A percentile compares a stretch with the other conserved stretches of the same genome.
Evolutionary conservation across 2,888 invertebrate species (phyloP).

Genomic region (Tenthredo notha): DNA sequence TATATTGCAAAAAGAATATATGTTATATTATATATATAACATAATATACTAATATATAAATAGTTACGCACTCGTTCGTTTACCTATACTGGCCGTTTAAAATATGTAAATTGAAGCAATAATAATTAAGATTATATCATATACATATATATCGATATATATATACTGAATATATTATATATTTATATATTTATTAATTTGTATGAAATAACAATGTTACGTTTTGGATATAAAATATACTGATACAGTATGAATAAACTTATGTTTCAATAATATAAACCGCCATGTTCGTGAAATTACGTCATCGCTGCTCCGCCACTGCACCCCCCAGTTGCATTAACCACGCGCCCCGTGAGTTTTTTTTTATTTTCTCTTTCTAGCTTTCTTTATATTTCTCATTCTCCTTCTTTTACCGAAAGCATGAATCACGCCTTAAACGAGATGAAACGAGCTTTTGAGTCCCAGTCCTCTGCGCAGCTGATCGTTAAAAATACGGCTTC

Average conservation of each 20-base stretch:
- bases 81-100: background rate
- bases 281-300: slow-evolving; percentile 55
- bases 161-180: slow-evolving; percentile 55
- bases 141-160: slow-evolving; percentile 59
- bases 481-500: slow-evolving; percentile 56
- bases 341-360: slow-evolving; percentile 59
- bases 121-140: slow-evolving; percentile 62
- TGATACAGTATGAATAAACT: slow-evolving; percentile 58
- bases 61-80: slow-evolving; percentile 35
- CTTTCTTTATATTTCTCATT: slow-evolving; percentile 54
- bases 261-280: slow-evolving; percentile 52
- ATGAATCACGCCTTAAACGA: slow-evolving; percentile 45
- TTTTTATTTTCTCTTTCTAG: slow-evolving; percentile 44
- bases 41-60: background rate
- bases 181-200: slow-evolving; percentile 75
- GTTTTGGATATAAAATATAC: slow-evolving; percentile 68
- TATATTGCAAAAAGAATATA: too few species aligned
- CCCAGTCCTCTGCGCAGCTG: background rate
- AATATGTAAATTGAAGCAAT: slow-evolving; percentile 66
- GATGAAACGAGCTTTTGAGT: slow-evolving; percentile 47
- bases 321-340: slow-evolving; percentile 33
- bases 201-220: slow-evolving; percentile 72
- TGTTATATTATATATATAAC: background rate
- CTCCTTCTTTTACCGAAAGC: slow-evolving; percentile 55
- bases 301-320: background rate